Percentiles rank a stretch among this genome's conserved stretches.
Conservation (phyloP, 1,140 invertebrate species). For the Polypedilum pembai region DNA sequence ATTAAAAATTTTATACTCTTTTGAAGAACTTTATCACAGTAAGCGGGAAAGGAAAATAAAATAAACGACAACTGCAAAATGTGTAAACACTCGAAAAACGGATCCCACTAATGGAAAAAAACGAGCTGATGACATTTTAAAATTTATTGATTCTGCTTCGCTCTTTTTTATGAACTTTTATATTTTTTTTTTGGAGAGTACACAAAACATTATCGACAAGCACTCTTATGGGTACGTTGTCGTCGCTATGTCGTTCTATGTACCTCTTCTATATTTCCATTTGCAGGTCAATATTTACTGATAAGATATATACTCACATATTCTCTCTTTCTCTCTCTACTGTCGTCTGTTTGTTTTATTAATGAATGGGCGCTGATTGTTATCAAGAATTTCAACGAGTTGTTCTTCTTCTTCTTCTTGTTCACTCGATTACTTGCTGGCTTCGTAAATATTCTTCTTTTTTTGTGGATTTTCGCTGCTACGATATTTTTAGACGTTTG, state of each 20-base stretch:
- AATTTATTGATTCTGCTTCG: constrained; percentile 24
- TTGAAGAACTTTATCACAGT: neutral
- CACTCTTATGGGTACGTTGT: neutral
- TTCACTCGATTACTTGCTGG: neutral
- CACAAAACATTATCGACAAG: neutral
- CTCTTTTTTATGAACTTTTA: constrained; percentile 9
- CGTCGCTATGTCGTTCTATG: constrained; percentile 3
- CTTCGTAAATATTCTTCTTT: neutral
- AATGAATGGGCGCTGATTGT: constrained; percentile 21
- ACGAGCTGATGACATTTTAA: constrained; percentile 26
- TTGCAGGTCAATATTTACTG: constrained; percentile 20
- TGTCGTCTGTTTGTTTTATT: constrained; percentile 16
- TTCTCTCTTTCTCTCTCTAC: neutral
- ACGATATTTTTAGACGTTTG: neutral
- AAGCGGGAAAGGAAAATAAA: neutral
- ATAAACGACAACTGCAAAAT: constrained; percentile 15
- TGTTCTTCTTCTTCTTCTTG: neutral
- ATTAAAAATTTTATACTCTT: neutral
- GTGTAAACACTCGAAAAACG: constrained; percentile 16
- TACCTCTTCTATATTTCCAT: neutral
- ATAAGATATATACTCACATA: neutral
- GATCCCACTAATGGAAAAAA: constrained; percentile 22
- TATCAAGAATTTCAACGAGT: neutral
- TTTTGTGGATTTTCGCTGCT: neutral
- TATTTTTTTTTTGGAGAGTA: neutral